A percentile compares a stretch with the other conserved stretches of the same genome.
Evolutionary conservation across 2,797 vertebrate genomes (phyloP).

Genomic region (Enoplosus armatus): DNA sequence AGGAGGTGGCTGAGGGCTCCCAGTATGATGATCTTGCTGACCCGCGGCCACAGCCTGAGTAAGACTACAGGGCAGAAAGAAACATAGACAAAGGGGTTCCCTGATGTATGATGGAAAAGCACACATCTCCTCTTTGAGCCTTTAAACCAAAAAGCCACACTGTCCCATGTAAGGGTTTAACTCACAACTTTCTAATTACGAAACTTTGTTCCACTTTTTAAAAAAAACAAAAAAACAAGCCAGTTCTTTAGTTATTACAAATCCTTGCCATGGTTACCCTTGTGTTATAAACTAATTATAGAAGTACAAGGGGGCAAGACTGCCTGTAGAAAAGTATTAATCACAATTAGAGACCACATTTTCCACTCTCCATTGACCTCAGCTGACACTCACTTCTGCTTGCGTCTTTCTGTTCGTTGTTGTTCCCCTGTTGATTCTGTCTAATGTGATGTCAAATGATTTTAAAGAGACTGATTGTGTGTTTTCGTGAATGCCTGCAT

Average conservation of each 20-base stretch:
- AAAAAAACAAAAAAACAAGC: background rate
- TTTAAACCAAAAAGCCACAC: background rate
- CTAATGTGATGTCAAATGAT: background rate
- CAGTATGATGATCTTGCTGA: conserved; percentile 82
- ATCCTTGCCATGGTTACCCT: background rate
- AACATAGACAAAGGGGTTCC: no score
- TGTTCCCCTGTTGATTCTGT: background rate
- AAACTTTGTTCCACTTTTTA: background rate
- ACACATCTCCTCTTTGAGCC: background rate
- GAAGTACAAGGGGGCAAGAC: background rate
- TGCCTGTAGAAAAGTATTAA: conserved; percentile 6
- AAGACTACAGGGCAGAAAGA: conserved; percentile 30
- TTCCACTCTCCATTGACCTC: conserved; percentile 3
- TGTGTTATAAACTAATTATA: background rate
- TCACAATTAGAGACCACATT: background rate
- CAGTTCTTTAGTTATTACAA: background rate
- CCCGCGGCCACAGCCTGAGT: conserved; percentile 84
- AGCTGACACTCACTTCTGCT: background rate
- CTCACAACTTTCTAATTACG: background rate
- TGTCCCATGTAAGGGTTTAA: background rate
- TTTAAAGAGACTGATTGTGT: background rate
- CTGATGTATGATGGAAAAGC: no score
- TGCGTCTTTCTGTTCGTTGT: background rate
- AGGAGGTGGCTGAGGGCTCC: conserved; percentile 81
- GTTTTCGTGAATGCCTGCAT: conserved; percentile 1